Percentiles rank a stretch among this genome's conserved stretches.
Conservation (phyloP, 2,888 invertebrate species). For the Sussaba pulchella region DNA sequence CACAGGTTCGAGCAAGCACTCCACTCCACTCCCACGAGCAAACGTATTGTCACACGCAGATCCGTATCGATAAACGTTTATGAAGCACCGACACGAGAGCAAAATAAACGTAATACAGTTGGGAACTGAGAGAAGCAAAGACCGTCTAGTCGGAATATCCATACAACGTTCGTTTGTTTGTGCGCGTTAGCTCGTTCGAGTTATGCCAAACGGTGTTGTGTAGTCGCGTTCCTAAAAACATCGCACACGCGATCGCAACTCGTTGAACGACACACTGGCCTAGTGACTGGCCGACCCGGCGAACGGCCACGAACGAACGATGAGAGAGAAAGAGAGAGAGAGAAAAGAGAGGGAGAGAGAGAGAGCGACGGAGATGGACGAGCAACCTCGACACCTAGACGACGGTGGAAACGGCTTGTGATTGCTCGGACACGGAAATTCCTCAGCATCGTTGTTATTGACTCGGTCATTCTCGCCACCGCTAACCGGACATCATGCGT, state of each 20-base stretch:
- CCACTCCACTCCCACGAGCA: neutral
- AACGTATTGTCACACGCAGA: neutral
- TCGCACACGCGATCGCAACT: conserved; percentile 62
- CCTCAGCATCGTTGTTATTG: conserved; percentile 27
- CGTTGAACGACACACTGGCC: conserved; percentile 70
- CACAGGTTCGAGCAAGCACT: neutral
- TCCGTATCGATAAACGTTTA: neutral
- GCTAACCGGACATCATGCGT: conserved; percentile 19
- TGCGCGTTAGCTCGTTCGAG: conserved; percentile 13
- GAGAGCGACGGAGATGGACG: conserved; percentile 47
- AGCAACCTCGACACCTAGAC: conserved; percentile 59
- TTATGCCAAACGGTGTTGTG: conserved; percentile 42
- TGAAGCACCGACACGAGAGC: neutral
- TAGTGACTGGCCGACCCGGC: conserved; percentile 71
- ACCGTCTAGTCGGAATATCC: too few relatives aligned
- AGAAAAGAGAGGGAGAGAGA: conserved; percentile 11
- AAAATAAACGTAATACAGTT: neutral
- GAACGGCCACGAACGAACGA: conserved; percentile 23
- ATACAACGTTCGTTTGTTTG: neutral
- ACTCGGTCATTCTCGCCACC: conserved; percentile 46
- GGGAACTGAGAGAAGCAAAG: neutral
- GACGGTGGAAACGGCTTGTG: conserved; percentile 49
- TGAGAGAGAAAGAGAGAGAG: conserved; percentile 33
- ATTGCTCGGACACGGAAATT: conserved; percentile 58
- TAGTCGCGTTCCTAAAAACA: conserved; percentile 65